Percentiles rank a stretch among this genome's conserved stretches.
Evolutionary conservation across 2,113 vertebrate species (phyloP).

Genomic region (Tragelaphus strepsiceros): DNA sequence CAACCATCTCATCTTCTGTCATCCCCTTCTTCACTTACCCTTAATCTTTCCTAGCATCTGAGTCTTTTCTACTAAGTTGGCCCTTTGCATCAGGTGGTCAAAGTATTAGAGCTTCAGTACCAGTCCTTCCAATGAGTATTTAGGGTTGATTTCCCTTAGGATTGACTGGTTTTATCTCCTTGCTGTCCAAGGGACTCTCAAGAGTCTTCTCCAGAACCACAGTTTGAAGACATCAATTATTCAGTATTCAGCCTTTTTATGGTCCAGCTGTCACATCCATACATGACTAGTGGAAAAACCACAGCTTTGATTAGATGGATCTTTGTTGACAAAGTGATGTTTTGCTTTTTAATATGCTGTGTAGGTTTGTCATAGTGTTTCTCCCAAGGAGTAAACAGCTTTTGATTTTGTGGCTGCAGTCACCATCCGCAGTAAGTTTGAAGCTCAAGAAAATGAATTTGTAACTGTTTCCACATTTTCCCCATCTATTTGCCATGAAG

Average conservation of each 20-base stretch:
- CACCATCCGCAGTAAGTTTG: not conserved
- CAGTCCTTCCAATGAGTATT: not conserved
- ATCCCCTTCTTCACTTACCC: not conserved
- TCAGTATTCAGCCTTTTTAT: not conserved
- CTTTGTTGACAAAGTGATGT: not conserved
- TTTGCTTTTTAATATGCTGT: not conserved
- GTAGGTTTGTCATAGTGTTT: not conserved
- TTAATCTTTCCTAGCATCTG: not conserved
- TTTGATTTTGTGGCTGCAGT: not conserved
- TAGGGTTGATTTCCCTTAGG: not conserved
- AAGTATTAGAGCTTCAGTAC: not conserved
- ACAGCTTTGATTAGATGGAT: not conserved
- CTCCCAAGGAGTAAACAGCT: not conserved
- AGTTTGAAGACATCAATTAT: not conserved
- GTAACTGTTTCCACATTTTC: not conserved
- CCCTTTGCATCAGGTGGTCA: not conserved
- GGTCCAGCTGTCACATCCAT: not conserved
- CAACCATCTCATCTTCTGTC: not conserved
- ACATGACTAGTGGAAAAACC: not conserved
- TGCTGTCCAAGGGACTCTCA: not conserved
- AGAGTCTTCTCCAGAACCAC: not conserved
- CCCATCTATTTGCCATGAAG: not conserved
- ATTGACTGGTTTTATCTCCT: not conserved
- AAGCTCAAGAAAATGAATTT: not conserved
- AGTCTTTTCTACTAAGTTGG: not conserved